These are phyloP conservation scores for Drosophila kokeensis DNA, from an alignment of 2,888 invertebrate genomes.

Conservation along the genomic window DNA sequence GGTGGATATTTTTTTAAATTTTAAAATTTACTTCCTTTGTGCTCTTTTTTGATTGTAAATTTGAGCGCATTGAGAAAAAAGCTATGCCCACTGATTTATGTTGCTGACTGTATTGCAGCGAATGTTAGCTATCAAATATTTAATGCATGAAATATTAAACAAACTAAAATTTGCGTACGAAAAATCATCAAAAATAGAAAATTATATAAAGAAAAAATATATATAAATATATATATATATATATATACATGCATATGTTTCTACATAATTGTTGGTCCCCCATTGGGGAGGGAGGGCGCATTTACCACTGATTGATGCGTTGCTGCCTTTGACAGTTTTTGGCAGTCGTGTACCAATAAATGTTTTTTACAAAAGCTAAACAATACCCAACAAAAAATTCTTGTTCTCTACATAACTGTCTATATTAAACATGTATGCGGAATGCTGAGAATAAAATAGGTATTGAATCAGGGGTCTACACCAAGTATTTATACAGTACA, in stretches of 20 bases:
- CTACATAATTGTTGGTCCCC: constrained; percentile 28
- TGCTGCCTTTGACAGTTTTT: constrained; percentile 72
- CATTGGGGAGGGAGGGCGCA: constrained; percentile 2
- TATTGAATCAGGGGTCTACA: constrained; percentile 50
- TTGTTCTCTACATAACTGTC: background rate
- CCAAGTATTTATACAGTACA: constrained; percentile 39
- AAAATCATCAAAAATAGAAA: constrained; percentile 45
- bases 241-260: constrained; percentile 13
- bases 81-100: constrained; percentile 55
- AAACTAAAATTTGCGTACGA: constrained; percentile 63
- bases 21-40: constrained; percentile 47
- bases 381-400: constrained; percentile 30
- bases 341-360: constrained; percentile 50
- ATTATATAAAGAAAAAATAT: constrained; percentile 7
- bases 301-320: constrained; percentile 67
- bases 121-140: constrained; percentile 66
- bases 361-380: constrained; percentile 65
- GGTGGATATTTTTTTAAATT: constrained; percentile 27
- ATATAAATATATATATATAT: background rate
- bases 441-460: constrained; percentile 27
- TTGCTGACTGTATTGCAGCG: constrained; percentile 45
- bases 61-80: constrained; percentile 32
- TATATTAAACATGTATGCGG: constrained; percentile 30
- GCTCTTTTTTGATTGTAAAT: constrained; percentile 48
- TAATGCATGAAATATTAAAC: constrained; percentile 70